These are phyloP conservation scores for Hippopotamyrus pictus DNA, from an alignment of 2,797 vertebrate genomes.

Conservation along the genomic window DNA sequence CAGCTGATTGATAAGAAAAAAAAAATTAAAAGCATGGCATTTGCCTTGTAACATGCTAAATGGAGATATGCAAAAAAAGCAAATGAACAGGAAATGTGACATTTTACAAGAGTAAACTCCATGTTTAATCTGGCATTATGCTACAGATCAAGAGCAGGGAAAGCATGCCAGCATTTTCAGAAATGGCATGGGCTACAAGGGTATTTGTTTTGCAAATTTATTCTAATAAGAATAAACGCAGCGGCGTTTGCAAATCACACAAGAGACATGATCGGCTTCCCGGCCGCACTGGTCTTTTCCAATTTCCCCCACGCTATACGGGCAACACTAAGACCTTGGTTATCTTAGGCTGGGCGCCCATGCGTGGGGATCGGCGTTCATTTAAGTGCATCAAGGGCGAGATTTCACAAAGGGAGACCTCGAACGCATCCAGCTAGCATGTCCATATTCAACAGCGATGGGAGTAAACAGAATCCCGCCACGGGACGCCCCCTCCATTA, in stretches of 20 bases:
- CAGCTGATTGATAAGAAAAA: not conserved
- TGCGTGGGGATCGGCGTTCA: not conserved
- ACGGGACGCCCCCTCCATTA: not conserved
- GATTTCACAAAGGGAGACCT: not conserved
- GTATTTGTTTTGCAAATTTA: not conserved
- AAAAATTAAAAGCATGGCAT: not conserved
- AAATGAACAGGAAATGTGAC: not conserved
- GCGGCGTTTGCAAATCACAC: not conserved
- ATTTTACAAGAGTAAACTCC: not conserved
- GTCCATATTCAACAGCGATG: not conserved
- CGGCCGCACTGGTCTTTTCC: not conserved
- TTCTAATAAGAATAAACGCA: not conserved
- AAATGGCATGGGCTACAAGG: not conserved
- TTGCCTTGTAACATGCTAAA: not conserved
- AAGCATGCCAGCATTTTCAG: not conserved
- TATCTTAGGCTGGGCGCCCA: not conserved
- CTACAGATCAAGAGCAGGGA: not conserved
- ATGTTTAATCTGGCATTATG: not conserved
- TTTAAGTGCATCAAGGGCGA: not conserved
- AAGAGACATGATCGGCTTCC: not conserved
- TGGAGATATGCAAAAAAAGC: not conserved
- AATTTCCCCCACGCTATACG: not conserved
- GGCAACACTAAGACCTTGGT: not conserved
- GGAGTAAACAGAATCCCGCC: not conserved
- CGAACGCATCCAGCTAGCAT: not conserved